Percentiles rank a stretch among this genome's conserved stretches.
phyloP scores from a whole-genome alignment of 1,140 invertebrate species.

The Zaprionus tsacasi region DNA sequence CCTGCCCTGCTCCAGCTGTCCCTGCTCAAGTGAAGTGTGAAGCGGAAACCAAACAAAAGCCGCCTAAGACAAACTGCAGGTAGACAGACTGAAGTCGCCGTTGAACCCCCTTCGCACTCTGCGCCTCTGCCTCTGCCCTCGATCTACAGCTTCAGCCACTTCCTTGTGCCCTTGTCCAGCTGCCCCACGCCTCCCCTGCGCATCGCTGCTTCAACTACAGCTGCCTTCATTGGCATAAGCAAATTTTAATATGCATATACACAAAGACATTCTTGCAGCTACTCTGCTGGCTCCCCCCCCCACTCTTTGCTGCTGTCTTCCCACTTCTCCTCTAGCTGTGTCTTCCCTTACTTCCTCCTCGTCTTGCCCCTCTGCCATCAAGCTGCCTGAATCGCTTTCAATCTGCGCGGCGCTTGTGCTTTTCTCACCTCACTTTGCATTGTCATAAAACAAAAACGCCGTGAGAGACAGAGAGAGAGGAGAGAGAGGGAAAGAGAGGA shows the following conservation, averaged over 20 bases:
- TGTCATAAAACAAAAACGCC: constrained; percentile 49
- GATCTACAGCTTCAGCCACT: constrained; percentile 18
- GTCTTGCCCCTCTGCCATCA: constrained; percentile 5
- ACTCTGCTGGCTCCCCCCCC: neutral
- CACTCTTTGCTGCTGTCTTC: neutral
- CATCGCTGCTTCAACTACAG: constrained; percentile 14
- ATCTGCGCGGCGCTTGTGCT: constrained; percentile 65
- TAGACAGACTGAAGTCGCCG: constrained; percentile 21
- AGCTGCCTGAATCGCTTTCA: constrained; percentile 47
- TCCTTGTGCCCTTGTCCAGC: neutral
- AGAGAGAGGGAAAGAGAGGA: constrained; percentile 17
- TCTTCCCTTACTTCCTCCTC: neutral
- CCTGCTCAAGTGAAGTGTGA: constrained; percentile 70
- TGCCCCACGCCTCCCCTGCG: neutral
- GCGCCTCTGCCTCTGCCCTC: too few species aligned
- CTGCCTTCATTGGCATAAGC: constrained; percentile 50
- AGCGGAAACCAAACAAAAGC: constrained; percentile 82
- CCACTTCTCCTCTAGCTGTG: neutral
- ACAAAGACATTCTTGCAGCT: constrained; percentile 34
- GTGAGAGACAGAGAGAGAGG: neutral
- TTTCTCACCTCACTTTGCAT: constrained; percentile 46
- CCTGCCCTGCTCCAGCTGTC: neutral
- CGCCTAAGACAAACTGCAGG: constrained; percentile 78
- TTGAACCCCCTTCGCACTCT: neutral
- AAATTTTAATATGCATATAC: constrained; percentile 77